phyloP scores from a whole-genome alignment of 2,888 invertebrate genomes.

The Dascillus cervinus region DNA sequence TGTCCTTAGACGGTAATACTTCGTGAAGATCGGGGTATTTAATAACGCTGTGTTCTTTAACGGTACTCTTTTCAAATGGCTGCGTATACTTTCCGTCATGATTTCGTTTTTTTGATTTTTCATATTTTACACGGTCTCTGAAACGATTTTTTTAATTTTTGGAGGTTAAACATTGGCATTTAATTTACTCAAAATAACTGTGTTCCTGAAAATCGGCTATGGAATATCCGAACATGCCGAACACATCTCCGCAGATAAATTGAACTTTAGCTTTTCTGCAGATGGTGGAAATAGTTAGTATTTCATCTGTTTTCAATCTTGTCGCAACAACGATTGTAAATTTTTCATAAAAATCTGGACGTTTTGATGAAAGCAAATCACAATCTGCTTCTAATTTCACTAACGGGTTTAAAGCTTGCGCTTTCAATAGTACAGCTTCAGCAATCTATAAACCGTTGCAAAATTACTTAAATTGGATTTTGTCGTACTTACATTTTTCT shows the following conservation, averaged over 20 bases:
- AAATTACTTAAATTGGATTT: conserved; percentile 1
- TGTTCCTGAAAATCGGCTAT: conserved; percentile 85
- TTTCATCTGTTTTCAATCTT: conserved; percentile 61
- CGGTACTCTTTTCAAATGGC: conserved; percentile 45
- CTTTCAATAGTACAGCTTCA: conserved; percentile 67
- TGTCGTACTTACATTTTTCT: conserved; percentile 62
- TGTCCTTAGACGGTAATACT: conserved; percentile 51
- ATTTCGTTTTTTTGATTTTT: conserved; percentile 46
- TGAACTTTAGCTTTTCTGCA: conserved; percentile 69
- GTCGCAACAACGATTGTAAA: conserved; percentile 84
- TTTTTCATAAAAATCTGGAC: conserved; percentile 60
- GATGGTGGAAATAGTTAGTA: conserved; percentile 66
- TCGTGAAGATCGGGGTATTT: conserved; percentile 57
- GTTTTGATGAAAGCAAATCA: conserved; percentile 55
- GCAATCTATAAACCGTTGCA: conserved; percentile 60
- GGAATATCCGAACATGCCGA: conserved; percentile 88
- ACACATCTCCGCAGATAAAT: conserved; percentile 86
- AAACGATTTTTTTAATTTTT: conserved; percentile 17
- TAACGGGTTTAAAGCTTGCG: conserved; percentile 87
- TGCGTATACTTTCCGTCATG: conserved; percentile 45
- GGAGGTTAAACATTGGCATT: conserved; percentile 1
- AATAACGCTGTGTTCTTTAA: conserved; percentile 55
- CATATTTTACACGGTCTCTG: conserved; percentile 47
- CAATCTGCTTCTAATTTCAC: conserved; percentile 71
- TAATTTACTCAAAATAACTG: conserved; percentile 72